Conservation (phyloP, 2,113 vertebrate species). For the Dolichallabes microphthalmus region DNA sequence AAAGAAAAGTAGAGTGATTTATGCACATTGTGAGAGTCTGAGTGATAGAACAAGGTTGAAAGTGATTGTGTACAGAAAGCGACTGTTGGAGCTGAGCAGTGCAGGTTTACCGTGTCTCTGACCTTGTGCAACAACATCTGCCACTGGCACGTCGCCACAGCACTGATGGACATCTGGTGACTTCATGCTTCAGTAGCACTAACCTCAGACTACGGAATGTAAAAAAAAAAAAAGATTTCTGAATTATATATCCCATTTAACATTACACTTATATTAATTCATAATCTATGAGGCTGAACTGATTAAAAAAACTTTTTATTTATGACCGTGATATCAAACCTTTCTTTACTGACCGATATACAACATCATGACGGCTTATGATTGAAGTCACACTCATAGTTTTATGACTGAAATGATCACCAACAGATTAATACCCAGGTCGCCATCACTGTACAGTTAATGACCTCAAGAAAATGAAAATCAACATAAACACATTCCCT, state of each 20-base stretch:
- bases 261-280: not conserved
- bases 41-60: slow-evolving; percentile 16
- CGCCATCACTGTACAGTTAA: too few relatives aligned
- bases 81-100: slow-evolving; percentile 11
- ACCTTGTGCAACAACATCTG: slow-evolving; percentile 25
- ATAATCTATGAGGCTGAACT: not conserved
- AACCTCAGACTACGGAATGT: slow-evolving; percentile 10
- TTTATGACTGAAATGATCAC: too few relatives aligned
- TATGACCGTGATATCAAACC: not conserved
- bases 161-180: slow-evolving; percentile 59
- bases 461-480: too few relatives aligned
- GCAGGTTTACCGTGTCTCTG: slow-evolving; percentile 52
- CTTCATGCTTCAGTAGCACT: slow-evolving; percentile 57
- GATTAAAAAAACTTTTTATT: too few relatives aligned
- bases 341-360: not conserved
- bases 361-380: too few relatives aligned
- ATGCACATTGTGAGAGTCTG: not conserved
- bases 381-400: too few relatives aligned
- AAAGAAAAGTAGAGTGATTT: slow-evolving; percentile 15
- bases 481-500: too few relatives aligned
- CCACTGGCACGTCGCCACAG: slow-evolving; percentile 58
- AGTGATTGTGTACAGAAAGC: slow-evolving; percentile 1
- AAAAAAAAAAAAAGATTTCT: too few relatives aligned
- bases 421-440: too few relatives aligned
- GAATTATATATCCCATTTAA: not conserved